Evolutionary conservation across 2,888 invertebrate genomes (phyloP).

Genomic region (Eretmocerus hayati): DNA sequence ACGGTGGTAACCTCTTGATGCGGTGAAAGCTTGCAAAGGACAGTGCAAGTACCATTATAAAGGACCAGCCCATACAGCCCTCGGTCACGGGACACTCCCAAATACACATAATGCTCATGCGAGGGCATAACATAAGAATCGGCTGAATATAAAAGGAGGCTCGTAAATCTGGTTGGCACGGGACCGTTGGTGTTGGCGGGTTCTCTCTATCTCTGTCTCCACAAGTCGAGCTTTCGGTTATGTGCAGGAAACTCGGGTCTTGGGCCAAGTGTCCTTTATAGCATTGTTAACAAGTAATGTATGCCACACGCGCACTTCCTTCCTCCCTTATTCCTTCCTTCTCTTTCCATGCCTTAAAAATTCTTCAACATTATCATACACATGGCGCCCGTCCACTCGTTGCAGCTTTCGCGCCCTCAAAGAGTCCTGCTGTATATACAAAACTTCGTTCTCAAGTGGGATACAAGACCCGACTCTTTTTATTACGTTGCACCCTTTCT

Average conservation of each 20-base stretch:
- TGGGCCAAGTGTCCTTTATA: constrained; percentile 46
- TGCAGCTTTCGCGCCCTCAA: constrained; percentile 20
- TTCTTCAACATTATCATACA: constrained; percentile 47
- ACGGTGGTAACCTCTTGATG: too few species aligned
- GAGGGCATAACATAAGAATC: constrained; percentile 13
- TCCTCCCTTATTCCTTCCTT: constrained; percentile 16
- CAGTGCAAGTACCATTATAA: too few species aligned
- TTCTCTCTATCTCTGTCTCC: too few species aligned
- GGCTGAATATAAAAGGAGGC: constrained; percentile 24
- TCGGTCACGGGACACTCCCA: too few species aligned
- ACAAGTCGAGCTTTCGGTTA: too few species aligned
- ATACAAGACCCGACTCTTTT: constrained; percentile 2
- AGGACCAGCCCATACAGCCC: too few species aligned
- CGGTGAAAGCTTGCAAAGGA: too few species aligned
- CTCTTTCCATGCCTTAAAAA: constrained; percentile 40
- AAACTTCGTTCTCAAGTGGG: not conserved
- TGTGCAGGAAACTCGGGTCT: not conserved
- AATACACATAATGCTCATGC: too few species aligned
- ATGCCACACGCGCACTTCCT: constrained; percentile 29
- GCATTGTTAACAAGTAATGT: constrained; percentile 48
- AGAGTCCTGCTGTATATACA: too few species aligned
- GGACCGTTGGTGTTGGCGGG: too few species aligned
- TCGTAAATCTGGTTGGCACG: constrained; percentile 18
- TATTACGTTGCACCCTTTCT: constrained; percentile 5
- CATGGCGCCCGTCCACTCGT: constrained; percentile 40